Evolutionary conservation across 2,113 vertebrate genomes (phyloP).

Genomic region (Datnioides undecimradiatus): DNA sequence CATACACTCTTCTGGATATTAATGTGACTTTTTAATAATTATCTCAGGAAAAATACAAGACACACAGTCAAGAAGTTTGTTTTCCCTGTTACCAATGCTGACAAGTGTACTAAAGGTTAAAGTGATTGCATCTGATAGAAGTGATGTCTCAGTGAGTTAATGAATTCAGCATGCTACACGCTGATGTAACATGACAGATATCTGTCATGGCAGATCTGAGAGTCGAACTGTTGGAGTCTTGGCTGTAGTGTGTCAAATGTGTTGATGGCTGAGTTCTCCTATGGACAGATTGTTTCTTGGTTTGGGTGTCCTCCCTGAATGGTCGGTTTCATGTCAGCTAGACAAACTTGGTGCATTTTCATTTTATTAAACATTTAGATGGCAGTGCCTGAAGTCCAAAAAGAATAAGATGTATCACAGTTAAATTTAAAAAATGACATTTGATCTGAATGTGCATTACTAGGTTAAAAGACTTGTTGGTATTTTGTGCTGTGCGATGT

Average conservation of each 20-base stretch:
- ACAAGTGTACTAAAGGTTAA: constrained; percentile 10
- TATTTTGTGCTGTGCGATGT: constrained; percentile 36
- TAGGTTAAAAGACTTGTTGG: constrained; percentile 28
- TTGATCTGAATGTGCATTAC: neutral
- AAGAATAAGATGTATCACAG: neutral
- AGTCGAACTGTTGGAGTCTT: constrained; percentile 11
- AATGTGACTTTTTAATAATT: neutral
- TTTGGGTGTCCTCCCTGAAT: constrained; percentile 1
- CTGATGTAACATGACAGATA: constrained; percentile 25
- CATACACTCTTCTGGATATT: neutral
- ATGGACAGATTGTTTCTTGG: neutral
- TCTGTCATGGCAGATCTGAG: constrained; percentile 18
- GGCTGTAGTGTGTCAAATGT: constrained; percentile 7
- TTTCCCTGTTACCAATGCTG: constrained; percentile 2
- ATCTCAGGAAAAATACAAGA: neutral
- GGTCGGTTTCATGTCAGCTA: constrained; percentile 14
- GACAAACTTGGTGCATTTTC: constrained; percentile 5
- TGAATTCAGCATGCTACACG: neutral
- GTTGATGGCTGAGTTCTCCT: neutral
- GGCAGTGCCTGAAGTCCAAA: neutral
- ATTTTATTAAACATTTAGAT: constrained; percentile 34
- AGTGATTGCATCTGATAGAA: constrained; percentile 26
- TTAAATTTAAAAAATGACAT: too few relatives aligned
- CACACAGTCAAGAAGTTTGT: constrained; percentile 11
- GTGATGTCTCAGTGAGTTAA: constrained; percentile 18